Base-by-base conservation (phyloP, 2,113 vertebrate species). In the Alethe castanea region DNA sequence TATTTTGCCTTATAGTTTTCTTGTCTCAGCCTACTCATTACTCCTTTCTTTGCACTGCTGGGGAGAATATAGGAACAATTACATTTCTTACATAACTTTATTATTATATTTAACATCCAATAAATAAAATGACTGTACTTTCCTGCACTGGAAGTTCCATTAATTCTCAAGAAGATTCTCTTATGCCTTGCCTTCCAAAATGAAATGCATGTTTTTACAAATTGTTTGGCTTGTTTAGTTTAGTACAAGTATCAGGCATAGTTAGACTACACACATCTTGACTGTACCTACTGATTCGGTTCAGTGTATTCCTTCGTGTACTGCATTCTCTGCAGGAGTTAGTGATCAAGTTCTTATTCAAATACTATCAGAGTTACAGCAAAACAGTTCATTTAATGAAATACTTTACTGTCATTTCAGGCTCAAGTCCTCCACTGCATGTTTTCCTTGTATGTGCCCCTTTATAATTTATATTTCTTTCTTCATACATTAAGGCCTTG, bases 361-460 rank as follows among this genome's bases (percentile, higher is more conserved):
- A 67, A 90, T 33, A 61, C 48, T 84, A 36, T 18, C 44, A 38
- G 19, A 13, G 14, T 66, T 72, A 38, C 28, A 70, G 71, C 18
- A 88, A 81, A 74, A 35, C 4, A 36, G 25, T 42, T 89, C 6
- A n/a, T 52, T n/a, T 72, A 72, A 76, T 52, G 3, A 67, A 76
- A 80, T 28, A 6, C 4, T 50, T 77, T 69, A 12, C 12, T 62
- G 25, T 40, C 7, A 56, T 81, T 84, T 77, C 33, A 83, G 50
- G 36, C 18, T 92, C 3, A 35, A 23, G 29, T 33, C 5, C 48
- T 67, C 19, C 12, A 48, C 14, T 73, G 11, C 24, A 81, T 0
- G 0, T 20, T 73, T 64, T 61, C 26, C 11, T 69, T 84, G 12
- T 57, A 28, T 25, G 3, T 44, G 20, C 2, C 4, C 7, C 11